These are phyloP conservation scores for Thermophis baileyi DNA, from an alignment of 2,113 vertebrate genomes.

Conservation along the genomic window DNA sequence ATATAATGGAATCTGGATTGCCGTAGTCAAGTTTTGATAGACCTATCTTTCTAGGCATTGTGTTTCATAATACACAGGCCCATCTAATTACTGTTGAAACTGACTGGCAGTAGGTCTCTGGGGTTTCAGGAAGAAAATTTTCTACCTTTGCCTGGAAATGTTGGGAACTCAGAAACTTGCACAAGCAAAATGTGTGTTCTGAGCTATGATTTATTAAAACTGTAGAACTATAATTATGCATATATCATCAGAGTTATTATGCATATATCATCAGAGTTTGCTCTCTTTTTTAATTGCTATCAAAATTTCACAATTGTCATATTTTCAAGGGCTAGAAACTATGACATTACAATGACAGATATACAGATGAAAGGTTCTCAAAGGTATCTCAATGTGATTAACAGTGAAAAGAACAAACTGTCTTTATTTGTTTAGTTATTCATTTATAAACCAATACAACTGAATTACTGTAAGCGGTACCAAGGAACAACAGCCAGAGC, in stretches of 20 bases:
- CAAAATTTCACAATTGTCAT: background rate
- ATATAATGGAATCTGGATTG: background rate
- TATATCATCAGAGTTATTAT: background rate
- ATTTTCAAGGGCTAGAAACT: background rate
- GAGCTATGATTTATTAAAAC: background rate
- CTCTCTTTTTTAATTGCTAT: background rate
- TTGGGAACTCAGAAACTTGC: background rate
- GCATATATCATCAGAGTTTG: background rate
- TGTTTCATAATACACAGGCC: background rate
- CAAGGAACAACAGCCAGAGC: background rate
- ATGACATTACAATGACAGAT: background rate
- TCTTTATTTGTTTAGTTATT: background rate
- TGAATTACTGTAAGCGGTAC: background rate
- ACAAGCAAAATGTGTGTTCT: background rate
- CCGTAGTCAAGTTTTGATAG: background rate
- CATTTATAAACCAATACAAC: background rate
- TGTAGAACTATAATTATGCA: background rate
- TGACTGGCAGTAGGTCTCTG: background rate
- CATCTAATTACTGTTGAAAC: background rate
- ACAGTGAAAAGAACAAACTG: background rate
- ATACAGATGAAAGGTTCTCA: background rate
- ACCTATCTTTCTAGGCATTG: background rate
- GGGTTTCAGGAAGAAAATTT: background rate
- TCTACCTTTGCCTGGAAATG: background rate
- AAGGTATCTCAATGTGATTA: background rate